Conservation (phyloP, 2,888 invertebrate species). For the Chloromyia formosa region DNA sequence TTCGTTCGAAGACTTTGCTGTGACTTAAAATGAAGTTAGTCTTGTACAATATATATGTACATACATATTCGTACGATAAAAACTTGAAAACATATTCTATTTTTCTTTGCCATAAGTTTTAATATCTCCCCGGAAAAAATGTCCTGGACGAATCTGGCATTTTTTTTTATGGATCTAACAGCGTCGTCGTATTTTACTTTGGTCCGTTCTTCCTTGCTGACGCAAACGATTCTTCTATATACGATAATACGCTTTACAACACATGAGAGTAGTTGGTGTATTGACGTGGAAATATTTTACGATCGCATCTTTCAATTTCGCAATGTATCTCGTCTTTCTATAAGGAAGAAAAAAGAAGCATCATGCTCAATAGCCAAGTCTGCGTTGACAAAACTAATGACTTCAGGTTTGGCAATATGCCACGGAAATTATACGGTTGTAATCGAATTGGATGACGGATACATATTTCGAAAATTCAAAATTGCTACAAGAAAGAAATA, state of each 20-base stretch:
- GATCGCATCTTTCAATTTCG: constrained; percentile 26
- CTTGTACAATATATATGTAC: not conserved
- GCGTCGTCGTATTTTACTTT: not conserved
- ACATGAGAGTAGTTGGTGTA: constrained; percentile 33
- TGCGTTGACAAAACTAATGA: constrained; percentile 11
- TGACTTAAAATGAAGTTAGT: constrained; percentile 2
- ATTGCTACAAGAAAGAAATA: no score
- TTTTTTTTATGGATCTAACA: constrained; percentile 24
- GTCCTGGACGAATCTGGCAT: constrained; percentile 13
- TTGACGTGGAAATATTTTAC: constrained; percentile 41
- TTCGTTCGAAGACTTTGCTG: not conserved
- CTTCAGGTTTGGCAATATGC: not conserved
- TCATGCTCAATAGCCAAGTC: not conserved
- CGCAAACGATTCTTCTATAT: constrained; percentile 27
- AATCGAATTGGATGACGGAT: not conserved
- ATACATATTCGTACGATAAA: no score
- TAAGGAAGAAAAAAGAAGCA: not conserved
- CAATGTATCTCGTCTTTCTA: constrained; percentile 7
- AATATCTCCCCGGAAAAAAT: constrained; percentile 38
- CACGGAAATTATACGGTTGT: constrained; percentile 1
- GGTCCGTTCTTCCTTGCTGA: constrained; percentile 21
- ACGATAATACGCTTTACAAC: constrained; percentile 5
- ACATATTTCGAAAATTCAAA: no score
- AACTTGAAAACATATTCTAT: constrained; percentile 27
- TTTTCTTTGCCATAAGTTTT: not conserved